Percentiles rank a stretch among this genome's conserved stretches.
These are phyloP conservation scores for Conchocele bisecta DNA, from an alignment of 2,888 invertebrate genomes.

Conservation along the genomic window DNA sequence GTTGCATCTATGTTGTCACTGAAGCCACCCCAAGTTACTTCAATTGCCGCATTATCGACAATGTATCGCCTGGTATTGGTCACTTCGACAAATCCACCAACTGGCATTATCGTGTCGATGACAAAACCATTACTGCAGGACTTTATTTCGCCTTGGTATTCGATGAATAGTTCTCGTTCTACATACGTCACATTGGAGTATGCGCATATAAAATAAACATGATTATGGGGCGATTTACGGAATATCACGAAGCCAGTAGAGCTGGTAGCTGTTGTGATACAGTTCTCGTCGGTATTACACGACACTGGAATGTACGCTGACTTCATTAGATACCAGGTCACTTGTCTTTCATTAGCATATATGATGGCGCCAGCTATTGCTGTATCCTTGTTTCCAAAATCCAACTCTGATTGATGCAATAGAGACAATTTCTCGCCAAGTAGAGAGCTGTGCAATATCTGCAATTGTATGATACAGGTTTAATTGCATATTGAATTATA, in stretches of 20 bases:
- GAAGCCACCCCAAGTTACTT: conserved; percentile 33
- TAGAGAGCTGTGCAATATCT: too few species aligned
- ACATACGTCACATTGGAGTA: conserved; percentile 19
- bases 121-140: conserved; percentile 42
- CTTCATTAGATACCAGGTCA: conserved; percentile 51
- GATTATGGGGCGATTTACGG: not conserved
- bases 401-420: conserved; percentile 40
- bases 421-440: conserved; percentile 24
- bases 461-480: too few species aligned
- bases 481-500: too few species aligned
- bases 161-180: conserved; percentile 30
- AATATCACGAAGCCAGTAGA: conserved; percentile 15
- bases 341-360: conserved; percentile 15
- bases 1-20: conserved; percentile 19
- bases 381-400: conserved; percentile 25
- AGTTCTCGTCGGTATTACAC: conserved; percentile 18
- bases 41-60: not conserved
- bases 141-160: conserved; percentile 10
- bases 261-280: conserved; percentile 6
- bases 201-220: conserved; percentile 38
- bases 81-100: conserved; percentile 11
- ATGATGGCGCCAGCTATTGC: conserved; percentile 31
- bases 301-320: conserved; percentile 6
- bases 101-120: conserved; percentile 31
- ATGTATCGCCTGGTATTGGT: conserved; percentile 17